Conservation (phyloP, 2,797 vertebrate species). For the Micrastur ruficollis region DNA sequence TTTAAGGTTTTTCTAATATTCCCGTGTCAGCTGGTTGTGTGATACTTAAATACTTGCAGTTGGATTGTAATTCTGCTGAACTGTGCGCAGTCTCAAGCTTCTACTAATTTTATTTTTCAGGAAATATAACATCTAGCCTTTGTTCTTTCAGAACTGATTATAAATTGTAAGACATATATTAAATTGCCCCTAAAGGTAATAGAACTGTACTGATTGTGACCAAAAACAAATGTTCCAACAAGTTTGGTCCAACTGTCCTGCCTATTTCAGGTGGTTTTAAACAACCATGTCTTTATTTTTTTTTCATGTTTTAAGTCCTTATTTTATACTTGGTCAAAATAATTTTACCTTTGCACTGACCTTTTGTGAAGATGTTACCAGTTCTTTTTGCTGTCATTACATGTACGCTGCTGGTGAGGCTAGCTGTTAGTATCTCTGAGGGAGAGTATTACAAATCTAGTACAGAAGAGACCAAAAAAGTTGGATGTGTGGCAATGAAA, state of each 20-base stretch:
- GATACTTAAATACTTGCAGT: slow-evolving; percentile 53
- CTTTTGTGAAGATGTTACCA: background rate
- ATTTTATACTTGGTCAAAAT: background rate
- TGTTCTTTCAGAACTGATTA: background rate
- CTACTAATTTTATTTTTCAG: slow-evolving; percentile 13
- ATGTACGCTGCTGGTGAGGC: background rate
- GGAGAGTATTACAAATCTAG: background rate
- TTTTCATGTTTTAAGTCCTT: background rate
- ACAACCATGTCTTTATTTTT: background rate
- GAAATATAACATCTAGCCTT: background rate
- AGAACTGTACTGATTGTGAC: background rate
- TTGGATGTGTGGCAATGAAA: background rate
- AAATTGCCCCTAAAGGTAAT: background rate
- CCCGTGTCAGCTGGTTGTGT: slow-evolving; percentile 33
- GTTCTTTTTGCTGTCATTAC: background rate
- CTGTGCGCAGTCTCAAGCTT: background rate
- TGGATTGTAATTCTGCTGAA: slow-evolving; percentile 46
- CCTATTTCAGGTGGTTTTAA: background rate
- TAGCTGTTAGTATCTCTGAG: background rate
- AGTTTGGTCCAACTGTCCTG: background rate
- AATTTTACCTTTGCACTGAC: background rate
- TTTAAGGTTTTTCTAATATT: slow-evolving; percentile 55
- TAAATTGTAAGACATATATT: background rate
- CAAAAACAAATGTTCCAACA: background rate
- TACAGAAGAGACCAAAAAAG: background rate